These are phyloP conservation scores for Frieseomelitta varia DNA, from an alignment of 1,140 invertebrate species.

Conservation along the genomic window DNA sequence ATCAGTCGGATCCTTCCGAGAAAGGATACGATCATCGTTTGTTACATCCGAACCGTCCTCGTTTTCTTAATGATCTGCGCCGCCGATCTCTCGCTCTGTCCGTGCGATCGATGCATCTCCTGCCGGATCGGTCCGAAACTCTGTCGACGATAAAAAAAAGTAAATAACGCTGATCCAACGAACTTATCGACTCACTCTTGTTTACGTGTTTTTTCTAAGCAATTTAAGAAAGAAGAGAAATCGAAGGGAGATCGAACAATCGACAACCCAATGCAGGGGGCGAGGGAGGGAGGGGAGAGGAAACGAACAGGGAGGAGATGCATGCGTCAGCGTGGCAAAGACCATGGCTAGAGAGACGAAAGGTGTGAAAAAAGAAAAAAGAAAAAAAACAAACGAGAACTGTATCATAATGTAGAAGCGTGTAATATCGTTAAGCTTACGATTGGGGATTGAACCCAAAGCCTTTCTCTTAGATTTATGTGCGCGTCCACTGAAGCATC, in stretches of 20 bases:
- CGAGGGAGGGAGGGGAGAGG: too few species aligned
- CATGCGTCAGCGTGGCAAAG: constrained; percentile 2
- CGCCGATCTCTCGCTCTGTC: background rate
- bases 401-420: constrained; percentile 57
- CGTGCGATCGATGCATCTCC: background rate
- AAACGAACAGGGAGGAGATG: background rate
- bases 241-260: too few species aligned
- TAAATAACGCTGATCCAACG: constrained; percentile 23
- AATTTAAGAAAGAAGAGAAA: background rate
- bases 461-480: constrained; percentile 63
- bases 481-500: constrained; percentile 42
- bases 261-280: background rate
- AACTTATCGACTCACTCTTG: background rate
- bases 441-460: constrained; percentile 52
- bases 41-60: constrained; percentile 33
- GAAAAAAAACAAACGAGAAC: constrained; percentile 12
- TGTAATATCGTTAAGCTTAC: constrained; percentile 60
- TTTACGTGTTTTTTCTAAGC: constrained; percentile 11
- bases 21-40: constrained; percentile 11
- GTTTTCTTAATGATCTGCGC: constrained; percentile 35
- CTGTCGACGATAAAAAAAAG: background rate
- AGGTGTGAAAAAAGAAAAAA: background rate
- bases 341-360: background rate
- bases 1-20: background rate
- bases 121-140: background rate